Evolutionary conservation across 2,797 vertebrate genomes (phyloP), one percentile per base, ranked within the genome.

Genomic region (Eutrigla gurnardus): DNA sequence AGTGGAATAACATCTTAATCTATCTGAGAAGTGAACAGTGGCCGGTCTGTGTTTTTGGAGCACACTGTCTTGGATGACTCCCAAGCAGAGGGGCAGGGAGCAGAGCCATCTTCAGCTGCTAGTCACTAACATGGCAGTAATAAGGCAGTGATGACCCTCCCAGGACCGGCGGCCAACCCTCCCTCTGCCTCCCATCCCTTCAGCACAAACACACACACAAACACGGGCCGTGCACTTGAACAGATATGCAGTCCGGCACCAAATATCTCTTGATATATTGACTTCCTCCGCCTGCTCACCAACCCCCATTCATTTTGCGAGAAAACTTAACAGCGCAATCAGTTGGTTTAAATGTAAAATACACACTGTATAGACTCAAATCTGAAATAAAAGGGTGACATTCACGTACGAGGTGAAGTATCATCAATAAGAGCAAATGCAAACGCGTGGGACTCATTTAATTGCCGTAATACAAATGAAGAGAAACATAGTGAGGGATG

Each of bases 91-190:
- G 91, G 86, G 91, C 87, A 91, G 86, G 84, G 89, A 92, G 90
- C 84, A 85, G 90, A 91, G 89, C 84, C 91, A 91, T 93, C 92
- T 89, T 93, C 88, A 89, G 88, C 89, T 91, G 90, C 89, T 90
- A 65, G 73, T 89, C 91, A 83, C 91, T 90, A 94, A 92, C 93
- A 92, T 89, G 90, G 89, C 91, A 91, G 87, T 90, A 92, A 93
- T 89, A 92, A 93, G 89, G 91, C 89, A 86, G 88, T 83, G 84
- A 89, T 91, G 91, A 90, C 86, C 87, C 90, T 86, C 87, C 86
- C 86, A 86, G 86, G 91, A 90, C 89, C 77, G 87, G 82, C 50
- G 75, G 88, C 87, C 91, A 90, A 89, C 77, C 77, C 84, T 86
- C 78, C 71, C 76, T 73, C 83, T 80, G 77, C 83, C 86, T 88